Evolutionary conservation across 2,113 vertebrate genomes (phyloP).

Genomic region (Peromyscus maniculatus): DNA sequence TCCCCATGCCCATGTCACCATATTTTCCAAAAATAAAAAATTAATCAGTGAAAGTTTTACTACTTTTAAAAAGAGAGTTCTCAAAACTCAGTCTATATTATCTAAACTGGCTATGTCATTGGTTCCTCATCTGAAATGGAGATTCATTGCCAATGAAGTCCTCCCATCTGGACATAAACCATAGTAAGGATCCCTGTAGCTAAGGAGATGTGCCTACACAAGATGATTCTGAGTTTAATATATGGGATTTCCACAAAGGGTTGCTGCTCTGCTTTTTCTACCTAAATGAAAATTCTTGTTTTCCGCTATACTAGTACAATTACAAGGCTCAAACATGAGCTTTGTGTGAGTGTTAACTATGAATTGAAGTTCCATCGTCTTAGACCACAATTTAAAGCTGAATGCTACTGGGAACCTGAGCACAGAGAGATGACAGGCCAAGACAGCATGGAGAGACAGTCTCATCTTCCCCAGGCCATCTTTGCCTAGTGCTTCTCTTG

Average conservation of each 20-base stretch:
- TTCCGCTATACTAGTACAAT: background rate
- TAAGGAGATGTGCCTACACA: background rate
- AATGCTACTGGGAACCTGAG: background rate
- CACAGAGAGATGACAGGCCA: background rate
- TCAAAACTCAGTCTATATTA: background rate
- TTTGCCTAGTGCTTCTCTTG: background rate
- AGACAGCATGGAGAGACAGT: background rate
- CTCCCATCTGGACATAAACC: background rate
- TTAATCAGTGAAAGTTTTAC: conserved; percentile 16
- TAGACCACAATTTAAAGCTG: background rate
- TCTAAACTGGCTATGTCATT: background rate
- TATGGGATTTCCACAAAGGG: background rate
- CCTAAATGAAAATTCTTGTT: conserved; percentile 43
- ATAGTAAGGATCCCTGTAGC: background rate
- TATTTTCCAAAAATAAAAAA: background rate
- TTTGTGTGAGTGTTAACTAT: background rate
- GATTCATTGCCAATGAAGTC: background rate
- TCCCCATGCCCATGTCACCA: background rate
- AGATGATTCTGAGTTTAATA: conserved; percentile 1
- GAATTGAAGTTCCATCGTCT: background rate
- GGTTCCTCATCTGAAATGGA: background rate
- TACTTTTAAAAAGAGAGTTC: background rate
- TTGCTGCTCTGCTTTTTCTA: background rate
- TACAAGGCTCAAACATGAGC: background rate
- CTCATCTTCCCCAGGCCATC: background rate